Base-by-base conservation (phyloP, 1,140 invertebrate genomes). In the Drosophila teissieri region DNA sequence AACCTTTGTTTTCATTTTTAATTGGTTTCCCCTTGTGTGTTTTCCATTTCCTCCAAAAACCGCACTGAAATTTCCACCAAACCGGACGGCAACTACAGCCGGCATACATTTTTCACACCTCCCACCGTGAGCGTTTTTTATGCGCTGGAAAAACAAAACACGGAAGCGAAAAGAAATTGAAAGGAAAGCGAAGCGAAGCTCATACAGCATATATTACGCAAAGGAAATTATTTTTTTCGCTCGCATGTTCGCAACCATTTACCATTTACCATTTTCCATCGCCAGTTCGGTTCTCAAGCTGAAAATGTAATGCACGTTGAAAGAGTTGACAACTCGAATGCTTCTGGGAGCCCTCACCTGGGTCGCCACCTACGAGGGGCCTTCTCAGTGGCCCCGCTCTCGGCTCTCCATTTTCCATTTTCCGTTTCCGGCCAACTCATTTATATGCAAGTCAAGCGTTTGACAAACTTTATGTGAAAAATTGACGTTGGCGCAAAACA, bases 361-460 rank as follows among this genome's bases (percentile, higher is more conserved):
- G 22, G 24, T 45, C 24, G 34, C 42, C 56, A 11, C 42, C 14
- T 22, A 31, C 12, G 7, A 39, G 34, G 19, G 34, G 31, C 49
- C 54, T 42, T 34, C 69, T 57, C 65, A 57, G 65, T 56, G 42
- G 55, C 55, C 64, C 39, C 72, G 19, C 46, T 78, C 2, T 19
- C 39, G 64, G 19, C 46, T 78, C 2, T 19, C 19, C 19, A 19
- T 19, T 19, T 76, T 60, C 55, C 72, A 15, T 40, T 78, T 76
- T 60, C 55, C 55, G 57, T 64, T 51, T 73, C 62, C 46, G 65
- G 69, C 69, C 80, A 89, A 80, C 76, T 89, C 84, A 89, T 89
- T 89, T 89, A 89, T 89, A 89, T 89, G 84, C 84, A 89, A 89
- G 84, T 89, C 84, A 84, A 89, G 84, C 80, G 84, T 88, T 89